These are phyloP conservation scores for Brachystomella parvula DNA, from an alignment of 1,140 invertebrate genomes.

Conservation along the genomic window DNA sequence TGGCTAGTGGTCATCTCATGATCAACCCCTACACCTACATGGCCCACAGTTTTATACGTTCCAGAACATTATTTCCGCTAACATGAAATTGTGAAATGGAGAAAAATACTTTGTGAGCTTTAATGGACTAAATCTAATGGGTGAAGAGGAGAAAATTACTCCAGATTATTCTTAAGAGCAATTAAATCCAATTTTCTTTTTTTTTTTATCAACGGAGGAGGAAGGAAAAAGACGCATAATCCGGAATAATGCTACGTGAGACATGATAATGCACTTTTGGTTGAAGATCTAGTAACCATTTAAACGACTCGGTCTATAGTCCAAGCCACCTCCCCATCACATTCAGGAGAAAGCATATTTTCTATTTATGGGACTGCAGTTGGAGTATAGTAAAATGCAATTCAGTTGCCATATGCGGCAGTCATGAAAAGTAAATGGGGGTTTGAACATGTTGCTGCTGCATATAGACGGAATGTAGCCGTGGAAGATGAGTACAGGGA, in stretches of 20 bases:
- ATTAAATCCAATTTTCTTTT: background rate
- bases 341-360: background rate
- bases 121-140: slow-evolving; percentile 8
- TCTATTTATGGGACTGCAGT: background rate
- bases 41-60: too few relatives aligned
- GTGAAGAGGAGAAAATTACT: slow-evolving; percentile 1
- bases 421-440: background rate
- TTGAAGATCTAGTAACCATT: background rate
- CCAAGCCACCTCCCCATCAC: too few relatives aligned
- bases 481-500: too few relatives aligned
- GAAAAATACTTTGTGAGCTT: too few relatives aligned
- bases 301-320: too few relatives aligned
- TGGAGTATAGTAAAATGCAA: background rate
- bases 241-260: background rate
- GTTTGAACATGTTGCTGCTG: too few relatives aligned
- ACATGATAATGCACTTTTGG: slow-evolving; percentile 7
- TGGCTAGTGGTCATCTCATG: too few relatives aligned
- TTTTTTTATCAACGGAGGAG: too few relatives aligned
- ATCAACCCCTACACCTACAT: too few relatives aligned
- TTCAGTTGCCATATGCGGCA: background rate
- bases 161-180: slow-evolving; percentile 2
- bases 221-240: background rate
- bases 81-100: too few relatives aligned
- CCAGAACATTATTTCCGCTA: too few relatives aligned
- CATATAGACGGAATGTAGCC: too few relatives aligned